Conservation (phyloP, 2,888 invertebrate genomes). For the Clunio marinus region DNA sequence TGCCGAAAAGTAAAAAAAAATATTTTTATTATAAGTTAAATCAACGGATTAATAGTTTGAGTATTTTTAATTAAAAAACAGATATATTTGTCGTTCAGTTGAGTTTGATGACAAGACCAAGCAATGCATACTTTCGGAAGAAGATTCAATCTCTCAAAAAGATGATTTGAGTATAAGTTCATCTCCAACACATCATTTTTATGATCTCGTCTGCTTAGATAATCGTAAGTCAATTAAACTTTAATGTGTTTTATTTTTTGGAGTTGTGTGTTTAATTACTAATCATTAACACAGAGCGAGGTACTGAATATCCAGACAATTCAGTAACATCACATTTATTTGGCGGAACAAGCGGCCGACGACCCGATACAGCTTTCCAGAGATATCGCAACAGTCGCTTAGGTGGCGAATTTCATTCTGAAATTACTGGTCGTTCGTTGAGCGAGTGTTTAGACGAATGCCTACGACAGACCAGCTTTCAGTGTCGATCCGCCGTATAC, state of each 20-base stretch:
- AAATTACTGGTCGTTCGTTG: slow-evolving; percentile 79
- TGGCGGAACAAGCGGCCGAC: slow-evolving; percentile 62
- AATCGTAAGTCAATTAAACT: slow-evolving; percentile 66
- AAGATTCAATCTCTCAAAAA: slow-evolving; percentile 84
- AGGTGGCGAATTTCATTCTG: slow-evolving; percentile 84
- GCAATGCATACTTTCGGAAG: slow-evolving; percentile 84
- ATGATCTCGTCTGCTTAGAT: slow-evolving; percentile 82
- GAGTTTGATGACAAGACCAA: slow-evolving; percentile 84
- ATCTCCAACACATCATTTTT: slow-evolving; percentile 81
- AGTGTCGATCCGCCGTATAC: slow-evolving; percentile 84
- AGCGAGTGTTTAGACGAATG: slow-evolving; percentile 90
- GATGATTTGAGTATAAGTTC: slow-evolving; percentile 81
- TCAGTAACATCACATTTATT: slow-evolving; percentile 79
- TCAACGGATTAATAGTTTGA: slow-evolving; percentile 7
- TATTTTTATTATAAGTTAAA: too few species aligned
- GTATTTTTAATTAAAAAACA: slow-evolving; percentile 45
- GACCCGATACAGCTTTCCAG: slow-evolving; percentile 81
- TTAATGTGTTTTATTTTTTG: neutral
- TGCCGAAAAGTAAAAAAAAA: slow-evolving; percentile 80
- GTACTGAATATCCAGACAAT: slow-evolving; percentile 84
- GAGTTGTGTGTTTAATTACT: slow-evolving; percentile 11
- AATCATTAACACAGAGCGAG: slow-evolving; percentile 62
- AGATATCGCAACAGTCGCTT: slow-evolving; percentile 72
- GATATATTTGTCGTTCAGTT: slow-evolving; percentile 81
- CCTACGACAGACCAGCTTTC: slow-evolving; percentile 81